A percentile compares a stretch with the other conserved stretches of the same genome.
Conservation (phyloP, 2,888 invertebrate genomes). For the Calameuta idolon region DNA sequence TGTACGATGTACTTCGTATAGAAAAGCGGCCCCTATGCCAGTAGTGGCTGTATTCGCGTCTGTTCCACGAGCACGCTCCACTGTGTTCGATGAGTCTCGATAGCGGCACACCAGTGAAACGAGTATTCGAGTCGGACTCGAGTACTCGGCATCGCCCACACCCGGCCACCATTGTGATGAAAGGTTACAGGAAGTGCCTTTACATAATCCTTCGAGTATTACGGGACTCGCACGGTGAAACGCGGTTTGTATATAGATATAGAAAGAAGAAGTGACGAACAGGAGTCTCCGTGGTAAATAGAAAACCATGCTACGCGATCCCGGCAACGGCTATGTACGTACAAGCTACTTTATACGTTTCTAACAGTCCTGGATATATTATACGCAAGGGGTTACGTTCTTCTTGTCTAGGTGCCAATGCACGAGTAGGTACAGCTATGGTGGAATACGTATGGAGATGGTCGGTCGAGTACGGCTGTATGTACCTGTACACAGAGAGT, state of each 20-base stretch:
- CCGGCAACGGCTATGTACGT: not conserved
- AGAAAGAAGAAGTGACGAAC: not conserved
- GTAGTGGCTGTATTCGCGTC: not conserved
- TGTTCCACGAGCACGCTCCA: not conserved
- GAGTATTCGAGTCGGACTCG: constrained; percentile 12
- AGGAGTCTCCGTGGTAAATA: not conserved
- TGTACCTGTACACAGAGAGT: not conserved
- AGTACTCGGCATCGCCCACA: constrained; percentile 25
- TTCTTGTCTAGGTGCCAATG: not conserved
- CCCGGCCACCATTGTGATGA: constrained; percentile 30
- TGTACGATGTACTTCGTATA: not conserved
- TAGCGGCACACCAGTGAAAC: constrained; percentile 8
- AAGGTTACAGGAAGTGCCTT: constrained; percentile 49
- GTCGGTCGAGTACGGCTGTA: not conserved
- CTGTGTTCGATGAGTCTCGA: constrained; percentile 19
- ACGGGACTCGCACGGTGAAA: not conserved
- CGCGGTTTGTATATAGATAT: not conserved
- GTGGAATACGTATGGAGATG: not conserved
- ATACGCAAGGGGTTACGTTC: not conserved
- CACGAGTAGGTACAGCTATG: not conserved
- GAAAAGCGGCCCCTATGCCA: not conserved
- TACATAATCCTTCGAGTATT: constrained; percentile 40
- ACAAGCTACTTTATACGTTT: not conserved
- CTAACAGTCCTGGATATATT: not conserved
- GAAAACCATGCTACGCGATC: not conserved